These are phyloP conservation scores for Noctilio leporinus DNA, from an alignment of 2,113 vertebrate species.

Conservation along the genomic window DNA sequence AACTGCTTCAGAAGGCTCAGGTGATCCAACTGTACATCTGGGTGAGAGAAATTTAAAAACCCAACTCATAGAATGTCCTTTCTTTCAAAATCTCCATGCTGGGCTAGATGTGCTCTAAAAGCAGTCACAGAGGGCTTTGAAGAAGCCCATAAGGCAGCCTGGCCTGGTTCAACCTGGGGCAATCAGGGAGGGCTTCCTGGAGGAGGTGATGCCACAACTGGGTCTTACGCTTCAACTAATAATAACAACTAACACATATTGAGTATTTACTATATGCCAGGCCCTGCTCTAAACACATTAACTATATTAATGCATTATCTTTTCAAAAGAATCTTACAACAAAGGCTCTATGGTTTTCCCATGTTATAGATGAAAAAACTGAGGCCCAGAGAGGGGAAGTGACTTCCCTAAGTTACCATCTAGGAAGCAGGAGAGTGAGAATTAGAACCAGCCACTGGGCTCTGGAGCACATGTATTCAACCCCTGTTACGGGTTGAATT, in stretches of 20 bases:
- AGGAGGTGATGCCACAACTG: background rate
- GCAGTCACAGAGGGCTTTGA: background rate
- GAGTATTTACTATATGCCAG: background rate
- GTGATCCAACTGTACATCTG: constrained; percentile 90
- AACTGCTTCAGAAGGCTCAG: constrained; percentile 90
- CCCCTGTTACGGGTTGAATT: background rate
- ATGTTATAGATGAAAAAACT: background rate
- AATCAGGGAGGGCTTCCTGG: background rate
- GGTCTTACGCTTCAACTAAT: background rate
- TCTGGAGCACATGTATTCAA: background rate
- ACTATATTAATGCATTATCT: background rate
- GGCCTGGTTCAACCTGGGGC: background rate
- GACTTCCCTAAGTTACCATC: background rate
- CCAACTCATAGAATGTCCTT: background rate
- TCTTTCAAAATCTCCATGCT: background rate
- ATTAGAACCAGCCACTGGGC: background rate
- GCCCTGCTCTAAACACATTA: background rate
- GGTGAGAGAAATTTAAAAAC: background rate
- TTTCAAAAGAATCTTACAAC: background rate
- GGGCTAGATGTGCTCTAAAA: background rate
- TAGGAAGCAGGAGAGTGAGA: background rate
- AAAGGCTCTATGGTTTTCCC: background rate
- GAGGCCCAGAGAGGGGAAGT: background rate
- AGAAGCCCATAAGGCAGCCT: background rate
- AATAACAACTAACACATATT: background rate